These are phyloP conservation scores for Semaprochilodus insignis DNA, from an alignment of 2,797 vertebrate species.

Conservation along the genomic window DNA sequence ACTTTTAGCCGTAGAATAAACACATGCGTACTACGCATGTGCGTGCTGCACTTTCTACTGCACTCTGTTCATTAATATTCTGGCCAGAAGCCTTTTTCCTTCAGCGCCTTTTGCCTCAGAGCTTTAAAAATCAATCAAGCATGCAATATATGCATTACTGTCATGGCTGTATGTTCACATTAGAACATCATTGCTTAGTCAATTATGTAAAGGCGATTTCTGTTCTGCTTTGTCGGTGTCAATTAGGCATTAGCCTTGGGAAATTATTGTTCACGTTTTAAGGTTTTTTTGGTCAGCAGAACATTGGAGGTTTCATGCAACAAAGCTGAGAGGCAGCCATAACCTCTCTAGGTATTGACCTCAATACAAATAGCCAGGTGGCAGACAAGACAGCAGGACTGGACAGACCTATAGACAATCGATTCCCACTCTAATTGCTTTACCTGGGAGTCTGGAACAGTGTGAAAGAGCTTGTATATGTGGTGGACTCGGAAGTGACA, in stretches of 20 bases:
- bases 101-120: neutral
- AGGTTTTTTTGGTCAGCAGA: neutral
- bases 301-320: neutral
- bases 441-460: slow-evolving; percentile 12
- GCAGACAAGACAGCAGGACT: slow-evolving; percentile 9
- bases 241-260: neutral
- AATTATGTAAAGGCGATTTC: slow-evolving; percentile 1
- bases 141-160: slow-evolving; percentile 10
- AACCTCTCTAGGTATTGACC: slow-evolving; percentile 25
- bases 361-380: slow-evolving; percentile 10
- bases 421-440: slow-evolving; percentile 38
- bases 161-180: neutral
- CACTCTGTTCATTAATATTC: slow-evolving; percentile 14
- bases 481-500: slow-evolving; percentile 23
- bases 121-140: slow-evolving; percentile 6
- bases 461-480: slow-evolving; percentile 18
- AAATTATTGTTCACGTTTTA: neutral
- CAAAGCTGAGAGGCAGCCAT: slow-evolving; percentile 1
- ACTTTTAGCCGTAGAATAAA: slow-evolving; percentile 23
- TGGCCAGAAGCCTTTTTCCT: slow-evolving; percentile 3
- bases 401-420: slow-evolving; percentile 35
- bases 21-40: neutral
- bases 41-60: neutral
- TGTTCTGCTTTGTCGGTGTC: neutral
- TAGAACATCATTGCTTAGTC: neutral